A percentile compares a stretch with the other conserved stretches of the same genome.
Conservation (phyloP, 2,888 invertebrate species). For the Caenorhabditis zanzibari region DNA sequence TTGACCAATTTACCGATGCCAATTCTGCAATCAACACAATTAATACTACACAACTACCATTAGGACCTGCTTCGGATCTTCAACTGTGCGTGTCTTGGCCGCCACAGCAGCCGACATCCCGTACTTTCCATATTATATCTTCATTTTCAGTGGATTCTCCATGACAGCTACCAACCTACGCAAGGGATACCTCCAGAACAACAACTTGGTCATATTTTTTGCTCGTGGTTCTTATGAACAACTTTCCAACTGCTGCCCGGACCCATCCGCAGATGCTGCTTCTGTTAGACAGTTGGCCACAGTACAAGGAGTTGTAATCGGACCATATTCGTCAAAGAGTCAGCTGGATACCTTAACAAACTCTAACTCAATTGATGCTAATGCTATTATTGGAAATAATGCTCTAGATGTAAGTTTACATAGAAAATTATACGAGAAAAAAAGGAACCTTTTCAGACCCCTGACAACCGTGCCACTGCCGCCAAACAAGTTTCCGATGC, state of each 20-base stretch:
- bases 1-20: constrained; percentile 38
- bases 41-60: constrained; percentile 40
- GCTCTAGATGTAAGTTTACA: constrained; percentile 14
- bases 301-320: constrained; percentile 62
- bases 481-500: constrained; percentile 44
- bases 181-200: constrained; percentile 29
- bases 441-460: constrained; percentile 21
- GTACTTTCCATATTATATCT: neutral
- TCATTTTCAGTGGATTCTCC: constrained; percentile 51
- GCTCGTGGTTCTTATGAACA: constrained; percentile 59
- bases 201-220: constrained; percentile 62
- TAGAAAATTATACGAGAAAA: neutral
- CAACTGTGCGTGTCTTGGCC: constrained; percentile 45
- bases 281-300: constrained; percentile 39
- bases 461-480: constrained; percentile 5
- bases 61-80: constrained; percentile 60
- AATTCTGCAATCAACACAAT: constrained; percentile 29
- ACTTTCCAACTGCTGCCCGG: constrained; percentile 59
- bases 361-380: constrained; percentile 65
- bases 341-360: constrained; percentile 66
- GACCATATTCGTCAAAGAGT: constrained; percentile 45
- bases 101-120: too few relatives aligned
- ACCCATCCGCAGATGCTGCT: constrained; percentile 44
- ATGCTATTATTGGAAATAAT: constrained; percentile 42
- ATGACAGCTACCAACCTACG: constrained; percentile 30